phyloP scores from a whole-genome alignment of 2,797 vertebrate species.

The Mionectes olivaceus region DNA sequence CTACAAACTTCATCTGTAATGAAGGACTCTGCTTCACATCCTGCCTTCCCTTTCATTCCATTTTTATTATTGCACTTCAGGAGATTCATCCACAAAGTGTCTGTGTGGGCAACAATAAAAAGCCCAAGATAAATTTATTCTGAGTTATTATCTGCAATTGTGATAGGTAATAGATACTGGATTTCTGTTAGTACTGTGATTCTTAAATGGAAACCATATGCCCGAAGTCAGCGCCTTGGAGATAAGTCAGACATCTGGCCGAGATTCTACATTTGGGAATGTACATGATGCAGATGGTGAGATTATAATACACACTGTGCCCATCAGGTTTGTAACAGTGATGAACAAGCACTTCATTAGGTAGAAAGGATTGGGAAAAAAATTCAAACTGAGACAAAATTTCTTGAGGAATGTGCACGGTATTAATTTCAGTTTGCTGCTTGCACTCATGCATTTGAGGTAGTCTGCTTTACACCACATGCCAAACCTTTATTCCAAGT shows the following conservation, averaged over 20 bases:
- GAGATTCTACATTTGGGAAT: conserved; percentile 61
- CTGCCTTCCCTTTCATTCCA: background rate
- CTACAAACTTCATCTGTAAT: background rate
- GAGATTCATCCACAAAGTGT: background rate
- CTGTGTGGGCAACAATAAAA: conserved; percentile 28
- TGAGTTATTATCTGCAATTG: conserved; percentile 20
- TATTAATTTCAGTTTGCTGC: background rate
- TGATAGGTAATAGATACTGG: conserved; percentile 36
- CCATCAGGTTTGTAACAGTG: background rate
- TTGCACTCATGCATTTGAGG: background rate
- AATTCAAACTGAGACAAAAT: background rate
- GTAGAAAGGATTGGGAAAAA: background rate
- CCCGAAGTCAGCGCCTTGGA: conserved; percentile 13
- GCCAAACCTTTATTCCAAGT: conserved; percentile 11
- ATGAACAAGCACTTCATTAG: conserved; percentile 46
- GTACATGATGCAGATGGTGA: conserved; percentile 57
- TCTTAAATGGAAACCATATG: conserved; percentile 71
- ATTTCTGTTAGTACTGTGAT: conserved; percentile 45
- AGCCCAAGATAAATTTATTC: conserved; percentile 30
- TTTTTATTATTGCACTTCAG: background rate
- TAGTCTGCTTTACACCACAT: background rate
- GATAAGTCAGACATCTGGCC: conserved; percentile 64
- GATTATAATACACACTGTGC: conserved; percentile 25
- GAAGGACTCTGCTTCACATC: background rate
- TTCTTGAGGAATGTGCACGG: background rate